phyloP scores from a whole-genome alignment of 2,797 vertebrate species.

The Hippoglossus hippoglossus region DNA sequence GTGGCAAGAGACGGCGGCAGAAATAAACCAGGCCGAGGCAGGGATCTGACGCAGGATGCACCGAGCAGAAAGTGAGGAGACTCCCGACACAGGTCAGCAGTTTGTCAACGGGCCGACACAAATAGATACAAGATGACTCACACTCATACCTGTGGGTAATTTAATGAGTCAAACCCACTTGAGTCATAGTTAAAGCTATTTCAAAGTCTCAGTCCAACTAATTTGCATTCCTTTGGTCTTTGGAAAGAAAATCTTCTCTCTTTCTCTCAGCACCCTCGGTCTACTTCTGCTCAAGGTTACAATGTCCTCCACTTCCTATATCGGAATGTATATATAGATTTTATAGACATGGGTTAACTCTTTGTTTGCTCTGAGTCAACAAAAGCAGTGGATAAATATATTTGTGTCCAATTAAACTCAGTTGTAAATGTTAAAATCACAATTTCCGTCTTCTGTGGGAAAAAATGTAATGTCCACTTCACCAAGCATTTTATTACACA shows the following conservation, averaged over 20 bases:
- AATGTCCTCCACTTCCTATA: background rate
- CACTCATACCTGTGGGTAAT: conserved; percentile 18
- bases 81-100: conserved; percentile 27
- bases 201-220: conserved; percentile 7
- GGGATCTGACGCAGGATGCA: background rate
- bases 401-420: background rate
- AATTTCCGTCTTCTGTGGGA: background rate
- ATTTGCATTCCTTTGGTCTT: conserved; percentile 43
- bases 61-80: background rate
- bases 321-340: background rate
- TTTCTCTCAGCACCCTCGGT: background rate
- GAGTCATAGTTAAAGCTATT: conserved; percentile 37
- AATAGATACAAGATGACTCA: conserved; percentile 57
- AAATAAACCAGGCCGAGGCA: background rate
- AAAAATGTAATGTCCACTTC: background rate
- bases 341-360: background rate
- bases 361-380: background rate
- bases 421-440: background rate
- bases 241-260: background rate
- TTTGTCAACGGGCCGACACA: conserved; percentile 19
- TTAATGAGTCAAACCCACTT: conserved; percentile 32
- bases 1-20: background rate
- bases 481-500: background rate
- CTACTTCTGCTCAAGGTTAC: background rate
- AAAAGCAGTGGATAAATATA: background rate